phyloP scores from a whole-genome alignment of 2,113 vertebrate genomes.

The Mustelus asterias region DNA sequence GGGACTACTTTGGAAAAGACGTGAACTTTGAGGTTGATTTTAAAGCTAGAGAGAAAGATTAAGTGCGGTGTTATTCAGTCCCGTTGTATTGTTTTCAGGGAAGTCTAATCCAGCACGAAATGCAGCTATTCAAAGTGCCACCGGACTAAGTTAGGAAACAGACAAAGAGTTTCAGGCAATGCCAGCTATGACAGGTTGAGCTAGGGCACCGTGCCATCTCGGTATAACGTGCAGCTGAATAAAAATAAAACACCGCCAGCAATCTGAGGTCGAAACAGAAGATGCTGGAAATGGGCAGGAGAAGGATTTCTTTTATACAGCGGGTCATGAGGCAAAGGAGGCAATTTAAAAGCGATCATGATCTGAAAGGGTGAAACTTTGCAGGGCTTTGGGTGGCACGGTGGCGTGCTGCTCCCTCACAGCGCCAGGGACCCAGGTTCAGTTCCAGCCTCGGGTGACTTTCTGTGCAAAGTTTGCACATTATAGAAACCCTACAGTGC shows the following conservation, averaged over 20 bases:
- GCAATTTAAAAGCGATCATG: neutral
- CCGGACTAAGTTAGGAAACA: no score
- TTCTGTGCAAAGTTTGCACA: no score
- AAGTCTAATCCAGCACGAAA: neutral
- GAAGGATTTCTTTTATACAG: no score
- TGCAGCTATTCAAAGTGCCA: neutral
- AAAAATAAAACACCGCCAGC: neutral
- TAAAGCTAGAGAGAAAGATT: neutral
- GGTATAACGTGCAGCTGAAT: neutral
- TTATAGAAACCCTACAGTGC: no score
- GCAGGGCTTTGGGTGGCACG: neutral
- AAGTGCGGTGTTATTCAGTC: neutral
- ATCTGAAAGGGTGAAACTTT: neutral
- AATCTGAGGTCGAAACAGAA: neutral
- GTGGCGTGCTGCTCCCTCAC: no score
- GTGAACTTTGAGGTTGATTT: neutral
- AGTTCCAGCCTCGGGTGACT: no score
- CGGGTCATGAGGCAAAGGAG: no score
- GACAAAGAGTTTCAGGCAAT: neutral
- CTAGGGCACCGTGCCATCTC: neutral
- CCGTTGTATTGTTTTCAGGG: neutral
- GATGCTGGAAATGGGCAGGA: neutral
- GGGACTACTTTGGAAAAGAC: neutral
- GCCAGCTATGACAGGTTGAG: neutral
- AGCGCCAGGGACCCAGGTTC: no score